phyloP scores from a whole-genome alignment of 1,140 invertebrate genomes.

The Holotrichia oblita region DNA sequence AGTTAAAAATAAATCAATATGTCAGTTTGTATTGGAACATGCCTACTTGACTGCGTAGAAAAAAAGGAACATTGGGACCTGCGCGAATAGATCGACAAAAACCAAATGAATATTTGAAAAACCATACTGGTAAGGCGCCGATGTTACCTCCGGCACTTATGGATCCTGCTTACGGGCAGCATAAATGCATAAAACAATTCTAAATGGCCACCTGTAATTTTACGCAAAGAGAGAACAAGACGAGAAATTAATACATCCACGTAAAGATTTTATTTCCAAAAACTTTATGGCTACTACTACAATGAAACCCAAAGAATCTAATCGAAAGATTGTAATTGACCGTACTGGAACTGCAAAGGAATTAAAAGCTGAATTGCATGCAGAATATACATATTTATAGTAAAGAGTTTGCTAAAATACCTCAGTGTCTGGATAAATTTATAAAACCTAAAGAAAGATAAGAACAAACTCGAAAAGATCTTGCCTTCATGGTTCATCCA shows the following conservation, averaged over 20 bases:
- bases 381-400: constrained; percentile 54
- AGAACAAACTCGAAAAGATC: constrained; percentile 53
- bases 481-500: constrained; percentile 48
- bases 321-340: constrained; percentile 57
- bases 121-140: constrained; percentile 59
- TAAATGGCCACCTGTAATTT: constrained; percentile 49
- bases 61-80: constrained; percentile 69
- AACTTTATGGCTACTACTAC: constrained; percentile 67
- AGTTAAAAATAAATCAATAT: constrained; percentile 16
- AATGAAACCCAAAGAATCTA: constrained; percentile 63
- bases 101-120: constrained; percentile 68
- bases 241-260: constrained; percentile 50
- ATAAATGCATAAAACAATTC: constrained; percentile 44
- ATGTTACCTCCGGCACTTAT: constrained; percentile 23
- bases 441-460: constrained; percentile 51
- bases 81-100: constrained; percentile 65
- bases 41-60: constrained; percentile 47
- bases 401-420: constrained; percentile 54
- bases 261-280: constrained; percentile 52
- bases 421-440: constrained; percentile 52
- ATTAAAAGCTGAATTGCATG: constrained; percentile 51
- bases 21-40: not conserved
- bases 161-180: constrained; percentile 45
- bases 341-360: constrained; percentile 62
- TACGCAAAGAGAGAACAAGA: constrained; percentile 42